Percentiles rank a stretch among this genome's conserved stretches.
These are phyloP conservation scores for Uropetala carovei DNA, from an alignment of 2,888 invertebrate genomes.

Conservation along the genomic window DNA sequence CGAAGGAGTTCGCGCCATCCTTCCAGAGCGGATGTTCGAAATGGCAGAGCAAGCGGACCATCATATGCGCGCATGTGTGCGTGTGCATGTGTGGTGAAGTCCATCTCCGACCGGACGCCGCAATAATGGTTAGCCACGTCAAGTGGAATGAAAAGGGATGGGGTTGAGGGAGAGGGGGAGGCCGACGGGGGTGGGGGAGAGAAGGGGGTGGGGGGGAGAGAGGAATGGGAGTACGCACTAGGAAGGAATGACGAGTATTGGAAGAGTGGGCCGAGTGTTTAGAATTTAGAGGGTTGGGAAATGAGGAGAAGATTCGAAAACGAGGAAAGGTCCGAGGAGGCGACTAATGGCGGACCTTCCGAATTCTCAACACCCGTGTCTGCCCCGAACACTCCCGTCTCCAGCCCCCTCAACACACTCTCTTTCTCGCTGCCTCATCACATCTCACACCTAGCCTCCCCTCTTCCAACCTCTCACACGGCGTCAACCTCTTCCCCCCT, in stretches of 20 bases:
- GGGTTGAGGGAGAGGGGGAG: background rate
- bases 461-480: too few species aligned
- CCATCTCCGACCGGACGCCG: constrained; percentile 51
- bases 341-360: background rate
- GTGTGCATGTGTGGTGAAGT: background rate
- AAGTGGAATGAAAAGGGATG: constrained; percentile 43
- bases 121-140: constrained; percentile 51
- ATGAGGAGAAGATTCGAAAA: too few species aligned
- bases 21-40: constrained; percentile 31
- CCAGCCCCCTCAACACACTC: too few species aligned
- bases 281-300: too few species aligned
- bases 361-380: background rate
- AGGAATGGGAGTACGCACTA: background rate
- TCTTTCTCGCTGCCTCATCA: background rate
- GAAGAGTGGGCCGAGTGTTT: too few species aligned
- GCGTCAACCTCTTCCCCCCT: too few species aligned
- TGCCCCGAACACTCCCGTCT: background rate
- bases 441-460: background rate
- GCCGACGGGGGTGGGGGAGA: background rate
- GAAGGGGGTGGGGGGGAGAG: background rate
- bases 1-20: background rate
- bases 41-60: background rate
- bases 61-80: background rate
- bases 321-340: too few species aligned
- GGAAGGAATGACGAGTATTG: too few species aligned